A percentile compares a stretch with the other conserved stretches of the same genome.
These are phyloP conservation scores for Gryllus bimaculatus DNA, from an alignment of 1,140 invertebrate genomes.

Conservation along the genomic window DNA sequence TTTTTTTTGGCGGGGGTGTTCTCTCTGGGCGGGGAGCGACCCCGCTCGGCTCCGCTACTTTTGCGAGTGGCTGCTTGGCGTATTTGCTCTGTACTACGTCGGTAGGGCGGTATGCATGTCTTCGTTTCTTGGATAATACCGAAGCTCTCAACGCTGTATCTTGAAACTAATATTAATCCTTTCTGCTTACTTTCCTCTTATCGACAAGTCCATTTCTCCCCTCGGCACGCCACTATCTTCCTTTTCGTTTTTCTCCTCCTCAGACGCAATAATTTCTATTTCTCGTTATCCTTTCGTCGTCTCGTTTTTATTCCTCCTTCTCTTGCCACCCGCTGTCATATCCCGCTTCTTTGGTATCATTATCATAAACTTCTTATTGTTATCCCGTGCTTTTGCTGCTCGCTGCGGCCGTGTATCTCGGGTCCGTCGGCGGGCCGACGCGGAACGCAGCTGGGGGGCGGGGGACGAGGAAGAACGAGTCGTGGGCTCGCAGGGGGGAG, in stretches of 20 bases:
- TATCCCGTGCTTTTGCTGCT: too few relatives aligned
- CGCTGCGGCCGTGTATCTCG: too few relatives aligned
- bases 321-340: not conserved
- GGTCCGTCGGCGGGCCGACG: too few relatives aligned
- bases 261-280: not conserved
- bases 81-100: not conserved
- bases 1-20: too few relatives aligned
- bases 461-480: too few relatives aligned
- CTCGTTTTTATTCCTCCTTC: not conserved
- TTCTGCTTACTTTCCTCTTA: constrained; percentile 1
- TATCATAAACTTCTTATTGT: not conserved
- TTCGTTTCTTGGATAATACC: not conserved
- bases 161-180: constrained; percentile 1
- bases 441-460: too few relatives aligned
- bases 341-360: not conserved
- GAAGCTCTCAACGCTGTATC: not conserved
- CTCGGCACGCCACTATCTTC: not conserved
- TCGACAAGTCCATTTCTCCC: not conserved
- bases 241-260: not conserved
- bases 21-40: too few relatives aligned
- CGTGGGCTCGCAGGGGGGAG: too few relatives aligned
- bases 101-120: not conserved
- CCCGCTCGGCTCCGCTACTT: not conserved
- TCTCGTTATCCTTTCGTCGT: not conserved
- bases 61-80: not conserved